These are phyloP conservation scores for Monarcha castaneiventris DNA, from an alignment of 2,113 vertebrate species.

Conservation along the genomic window DNA sequence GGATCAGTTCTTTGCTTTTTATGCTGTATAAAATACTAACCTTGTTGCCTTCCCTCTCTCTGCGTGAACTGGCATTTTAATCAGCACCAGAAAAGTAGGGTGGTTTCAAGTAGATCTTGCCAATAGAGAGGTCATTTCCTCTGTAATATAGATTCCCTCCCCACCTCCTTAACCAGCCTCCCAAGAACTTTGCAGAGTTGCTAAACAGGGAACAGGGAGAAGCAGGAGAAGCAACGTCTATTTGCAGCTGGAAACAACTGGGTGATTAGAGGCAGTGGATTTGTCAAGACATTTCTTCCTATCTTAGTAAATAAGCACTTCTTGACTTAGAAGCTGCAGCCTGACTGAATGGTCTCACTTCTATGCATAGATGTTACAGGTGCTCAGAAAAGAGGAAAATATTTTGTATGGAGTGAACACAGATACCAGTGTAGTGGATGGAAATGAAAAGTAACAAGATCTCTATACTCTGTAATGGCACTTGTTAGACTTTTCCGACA, in stretches of 20 bases:
- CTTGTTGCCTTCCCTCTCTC: not conserved
- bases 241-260: not conserved
- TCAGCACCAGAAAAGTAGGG: not conserved
- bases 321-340: not conserved
- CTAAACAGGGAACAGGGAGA: not conserved
- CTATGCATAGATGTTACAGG: not conserved
- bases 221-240: not conserved
- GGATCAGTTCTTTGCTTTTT: not conserved
- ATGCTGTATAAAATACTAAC: not conserved
- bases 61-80: not conserved
- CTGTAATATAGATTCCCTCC: not conserved
- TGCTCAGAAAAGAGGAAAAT: not conserved
- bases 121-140: not conserved
- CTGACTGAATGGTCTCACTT: not conserved
- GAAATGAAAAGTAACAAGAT: not conserved
- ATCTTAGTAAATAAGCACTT: not conserved
- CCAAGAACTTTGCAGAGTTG: not conserved
- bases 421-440: not conserved
- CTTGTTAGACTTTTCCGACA: not conserved
- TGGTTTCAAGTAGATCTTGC: not conserved
- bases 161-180: not conserved
- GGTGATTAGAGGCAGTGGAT: not conserved
- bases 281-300: not conserved
- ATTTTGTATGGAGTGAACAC: not conserved
- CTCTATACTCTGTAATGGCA: not conserved